Conservation (phyloP, 2,113 vertebrate genomes). For the Suncus etruscus region DNA sequence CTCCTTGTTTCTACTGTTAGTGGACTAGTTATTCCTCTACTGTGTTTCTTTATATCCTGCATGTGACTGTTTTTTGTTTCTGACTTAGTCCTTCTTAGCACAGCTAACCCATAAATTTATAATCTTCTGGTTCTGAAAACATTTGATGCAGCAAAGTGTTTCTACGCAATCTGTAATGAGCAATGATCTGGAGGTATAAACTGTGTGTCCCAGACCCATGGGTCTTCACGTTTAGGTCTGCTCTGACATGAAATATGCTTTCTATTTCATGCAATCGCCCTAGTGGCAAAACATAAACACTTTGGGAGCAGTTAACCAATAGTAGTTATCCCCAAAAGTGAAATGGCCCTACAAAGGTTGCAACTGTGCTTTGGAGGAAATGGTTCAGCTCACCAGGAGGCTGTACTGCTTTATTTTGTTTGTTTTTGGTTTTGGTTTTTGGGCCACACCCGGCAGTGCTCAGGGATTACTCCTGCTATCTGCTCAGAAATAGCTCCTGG, state of each 20-base stretch:
- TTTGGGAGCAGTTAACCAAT: not conserved
- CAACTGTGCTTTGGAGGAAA: not conserved
- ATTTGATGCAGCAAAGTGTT: not conserved
- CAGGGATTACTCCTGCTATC: no score
- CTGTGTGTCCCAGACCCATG: not conserved
- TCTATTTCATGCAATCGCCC: not conserved
- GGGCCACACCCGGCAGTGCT: no score
- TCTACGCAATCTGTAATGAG: not conserved
- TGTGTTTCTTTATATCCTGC: no score
- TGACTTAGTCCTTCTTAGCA: not conserved
- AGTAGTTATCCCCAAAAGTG: not conserved
- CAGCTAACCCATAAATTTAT: not conserved
- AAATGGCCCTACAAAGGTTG: not conserved
- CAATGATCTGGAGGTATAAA: not conserved
- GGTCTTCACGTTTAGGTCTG: not conserved
- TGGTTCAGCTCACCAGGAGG: not conserved
- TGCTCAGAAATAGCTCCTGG: no score
- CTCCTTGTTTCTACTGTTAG: not conserved
- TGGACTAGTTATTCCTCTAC: no score
- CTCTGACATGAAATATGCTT: not conserved
- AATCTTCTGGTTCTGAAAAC: not conserved
- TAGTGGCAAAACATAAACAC: not conserved
- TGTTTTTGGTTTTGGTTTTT: no score
- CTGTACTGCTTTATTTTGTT: not conserved
- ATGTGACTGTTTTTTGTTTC: no score